Base-by-base conservation (phyloP, 2,113 vertebrate species). In the Scopus umbretta region DNA sequence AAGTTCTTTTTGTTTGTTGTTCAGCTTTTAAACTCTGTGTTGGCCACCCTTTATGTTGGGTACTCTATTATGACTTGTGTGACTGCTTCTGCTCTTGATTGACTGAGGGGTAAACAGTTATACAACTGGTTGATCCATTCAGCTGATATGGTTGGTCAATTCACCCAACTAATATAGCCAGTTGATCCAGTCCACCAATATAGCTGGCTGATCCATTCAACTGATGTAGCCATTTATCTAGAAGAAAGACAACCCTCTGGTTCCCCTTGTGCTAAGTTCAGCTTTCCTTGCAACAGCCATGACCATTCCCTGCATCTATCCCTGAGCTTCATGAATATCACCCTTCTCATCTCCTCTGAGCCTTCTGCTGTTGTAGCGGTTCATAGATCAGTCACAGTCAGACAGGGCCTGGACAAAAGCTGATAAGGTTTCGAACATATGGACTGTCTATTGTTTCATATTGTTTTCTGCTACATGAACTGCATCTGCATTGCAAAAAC, bases 31-130 rank as follows among this genome's bases (percentile, higher is more conserved):
- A 38, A n/a, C 5, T 45, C 18, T 21, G 5, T n/a, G 11, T 16
- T 63, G 9, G 7, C 42, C n/a, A 13, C 2, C 0, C 6, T 30
- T 14, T 27, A 2, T 52, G 10, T 14, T 68, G 8, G 6, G 23
- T 25, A 30, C 14, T 27, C 17, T 38, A 12, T 20, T 18, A 47
- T 19, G 83, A 52, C 14, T 2, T 32, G 3, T 26, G 11, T 7
- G 1, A 62, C 26, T 71, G 9, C 52, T 94, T 72, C 78, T 43
- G n/a, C 4, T 43, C 10, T 53, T 70, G 19, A 55, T 78, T 65
- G 79, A 47, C 14, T 19, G 5, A 59, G 9, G 32, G 10, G 30
- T 36, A 63, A 58, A 72, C 17, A 55, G 11, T 42, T n/a, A 30
- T 7, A 26, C 50, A 45, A 34, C 10, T 20, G 10, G 4, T 29